Percentiles rank a stretch among this genome's conserved stretches.
These are phyloP conservation scores for Ceriagrion tenellum DNA, from an alignment of 2,888 invertebrate species.

Conservation along the genomic window DNA sequence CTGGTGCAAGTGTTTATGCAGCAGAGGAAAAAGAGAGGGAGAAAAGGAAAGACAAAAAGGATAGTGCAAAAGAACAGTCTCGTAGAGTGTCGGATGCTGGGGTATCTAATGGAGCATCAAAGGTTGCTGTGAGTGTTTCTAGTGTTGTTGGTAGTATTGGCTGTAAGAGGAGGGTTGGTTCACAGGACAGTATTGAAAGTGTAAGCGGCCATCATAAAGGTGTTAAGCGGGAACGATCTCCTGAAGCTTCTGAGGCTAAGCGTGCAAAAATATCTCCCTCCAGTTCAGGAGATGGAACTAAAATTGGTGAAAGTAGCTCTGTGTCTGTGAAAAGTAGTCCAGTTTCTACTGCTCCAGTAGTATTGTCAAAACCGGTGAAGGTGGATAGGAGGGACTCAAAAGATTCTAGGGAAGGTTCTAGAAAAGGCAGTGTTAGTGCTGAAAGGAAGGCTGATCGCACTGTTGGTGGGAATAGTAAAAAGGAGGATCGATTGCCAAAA, in stretches of 20 bases:
- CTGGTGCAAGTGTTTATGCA: slow-evolving; percentile 69
- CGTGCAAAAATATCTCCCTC: slow-evolving; percentile 79
- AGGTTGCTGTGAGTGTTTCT: slow-evolving; percentile 81
- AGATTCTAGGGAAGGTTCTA: slow-evolving; percentile 77
- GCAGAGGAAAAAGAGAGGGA: slow-evolving; percentile 71
- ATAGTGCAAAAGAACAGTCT: slow-evolving; percentile 78
- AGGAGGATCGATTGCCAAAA: slow-evolving; percentile 69
- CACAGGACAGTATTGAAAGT: slow-evolving; percentile 84
- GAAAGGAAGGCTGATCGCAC: slow-evolving; percentile 65
- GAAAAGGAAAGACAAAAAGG: slow-evolving; percentile 71
- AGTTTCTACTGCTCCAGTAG: slow-evolving; percentile 73
- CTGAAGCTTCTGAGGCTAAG: slow-evolving; percentile 82
- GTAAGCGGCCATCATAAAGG: slow-evolving; percentile 72
- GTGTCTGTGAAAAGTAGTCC: slow-evolving; percentile 50
- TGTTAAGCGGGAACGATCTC: slow-evolving; percentile 70
- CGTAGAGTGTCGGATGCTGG: slow-evolving; percentile 77
- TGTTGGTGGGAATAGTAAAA: slow-evolving; percentile 62
- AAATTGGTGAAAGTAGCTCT: slow-evolving; percentile 38
- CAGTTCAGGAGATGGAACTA: slow-evolving; percentile 21
- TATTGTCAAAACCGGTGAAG: slow-evolving; percentile 79
- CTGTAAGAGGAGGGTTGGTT: slow-evolving; percentile 87
- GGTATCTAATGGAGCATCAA: slow-evolving; percentile 79
- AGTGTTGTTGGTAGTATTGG: slow-evolving; percentile 83
- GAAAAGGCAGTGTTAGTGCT: slow-evolving; percentile 71
- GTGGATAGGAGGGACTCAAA: slow-evolving; percentile 86